These are phyloP conservation scores for Dryobota labecula DNA, from an alignment of 2,888 invertebrate genomes.

Conservation along the genomic window DNA sequence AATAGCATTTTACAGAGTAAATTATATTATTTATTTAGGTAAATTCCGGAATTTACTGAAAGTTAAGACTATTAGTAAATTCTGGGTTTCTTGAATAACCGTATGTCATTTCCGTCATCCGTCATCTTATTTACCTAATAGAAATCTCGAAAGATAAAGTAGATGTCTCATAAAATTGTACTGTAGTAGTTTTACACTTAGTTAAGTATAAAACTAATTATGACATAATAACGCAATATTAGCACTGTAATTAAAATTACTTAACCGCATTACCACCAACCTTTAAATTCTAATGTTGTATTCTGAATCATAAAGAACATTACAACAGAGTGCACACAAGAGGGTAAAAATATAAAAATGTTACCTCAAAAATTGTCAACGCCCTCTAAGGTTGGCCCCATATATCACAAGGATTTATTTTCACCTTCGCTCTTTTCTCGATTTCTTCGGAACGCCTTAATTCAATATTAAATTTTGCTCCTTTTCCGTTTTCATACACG, in stretches of 20 bases:
- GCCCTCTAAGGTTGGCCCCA: slow-evolving; percentile 77
- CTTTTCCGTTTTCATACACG: slow-evolving; percentile 79
- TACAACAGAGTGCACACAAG: slow-evolving; percentile 65
- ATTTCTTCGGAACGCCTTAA: slow-evolving; percentile 89
- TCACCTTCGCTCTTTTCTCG: slow-evolving; percentile 86
- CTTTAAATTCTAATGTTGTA: slow-evolving; percentile 21
- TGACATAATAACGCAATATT: slow-evolving; percentile 3
- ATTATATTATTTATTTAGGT: background rate
- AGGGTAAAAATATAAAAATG: slow-evolving; percentile 79
- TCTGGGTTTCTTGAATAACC: background rate
- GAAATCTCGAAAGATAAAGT: background rate
- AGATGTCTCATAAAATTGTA: background rate
- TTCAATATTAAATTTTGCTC: slow-evolving; percentile 90
- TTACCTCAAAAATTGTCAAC: slow-evolving; percentile 88
- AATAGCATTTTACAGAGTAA: no score
- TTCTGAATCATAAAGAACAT: slow-evolving; percentile 52
- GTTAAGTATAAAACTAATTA: background rate
- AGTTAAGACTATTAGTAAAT: no score
- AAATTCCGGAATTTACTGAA: background rate
- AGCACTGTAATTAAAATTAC: slow-evolving; percentile 21
- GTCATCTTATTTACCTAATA: background rate
- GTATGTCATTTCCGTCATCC: no score
- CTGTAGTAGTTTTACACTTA: no score
- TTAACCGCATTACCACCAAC: slow-evolving; percentile 10
- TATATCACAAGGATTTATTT: slow-evolving; percentile 89